Percentiles rank a stretch among this genome's conserved stretches.
Evolutionary conservation across 2,113 vertebrate genomes (phyloP).

Genomic region (Vulpes ferrilata): DNA sequence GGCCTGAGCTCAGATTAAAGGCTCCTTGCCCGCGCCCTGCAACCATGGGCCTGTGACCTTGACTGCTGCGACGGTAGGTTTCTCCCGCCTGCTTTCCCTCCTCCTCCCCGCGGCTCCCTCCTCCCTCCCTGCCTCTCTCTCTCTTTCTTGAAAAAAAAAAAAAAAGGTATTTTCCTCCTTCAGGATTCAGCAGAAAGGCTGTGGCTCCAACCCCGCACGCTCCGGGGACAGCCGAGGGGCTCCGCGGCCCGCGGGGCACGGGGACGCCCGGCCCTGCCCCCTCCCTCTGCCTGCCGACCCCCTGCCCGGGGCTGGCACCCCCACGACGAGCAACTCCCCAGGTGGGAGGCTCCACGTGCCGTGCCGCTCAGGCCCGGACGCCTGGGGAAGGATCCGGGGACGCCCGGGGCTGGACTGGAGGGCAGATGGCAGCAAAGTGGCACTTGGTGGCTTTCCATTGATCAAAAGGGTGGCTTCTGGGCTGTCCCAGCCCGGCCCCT

Average conservation of each 20-base stretch:
- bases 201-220: constrained; percentile 84
- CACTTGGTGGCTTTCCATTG: background rate
- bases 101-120: background rate
- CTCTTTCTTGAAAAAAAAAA: background rate
- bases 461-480: background rate
- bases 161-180: constrained; percentile 77
- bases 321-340: background rate
- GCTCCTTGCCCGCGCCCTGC: constrained; percentile 36
- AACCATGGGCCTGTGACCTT: constrained; percentile 84
- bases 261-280: constrained; percentile 51
- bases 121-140: background rate
- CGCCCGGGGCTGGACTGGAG: background rate
- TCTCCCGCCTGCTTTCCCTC: background rate
- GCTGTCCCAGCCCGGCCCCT: background rate
- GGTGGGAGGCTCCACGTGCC: background rate
- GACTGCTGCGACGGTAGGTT: constrained; percentile 76
- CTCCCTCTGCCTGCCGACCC: background rate
- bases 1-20: constrained; percentile 72
- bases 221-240: constrained; percentile 77
- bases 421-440: background rate
- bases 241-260: constrained; percentile 63
- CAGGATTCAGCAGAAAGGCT: constrained; percentile 84
- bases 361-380: background rate
- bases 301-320: background rate
- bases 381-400: background rate